Evolutionary conservation across 2,113 vertebrate species (phyloP), one percentile per base, ranked within the genome.

Genomic region (Vimba vimba): DNA sequence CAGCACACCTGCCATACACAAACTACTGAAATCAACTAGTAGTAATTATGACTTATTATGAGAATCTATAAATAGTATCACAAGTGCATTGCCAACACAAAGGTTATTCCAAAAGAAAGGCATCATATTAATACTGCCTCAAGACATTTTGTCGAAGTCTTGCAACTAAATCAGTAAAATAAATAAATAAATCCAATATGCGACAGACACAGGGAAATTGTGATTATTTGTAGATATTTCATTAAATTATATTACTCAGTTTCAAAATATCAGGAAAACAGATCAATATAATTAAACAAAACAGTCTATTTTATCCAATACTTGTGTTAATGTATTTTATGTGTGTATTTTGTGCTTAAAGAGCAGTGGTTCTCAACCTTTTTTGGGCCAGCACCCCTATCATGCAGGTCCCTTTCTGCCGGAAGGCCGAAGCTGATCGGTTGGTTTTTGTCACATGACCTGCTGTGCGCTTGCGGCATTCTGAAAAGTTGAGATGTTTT

Each of bases 1-100:
- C 91, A 94, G 89, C 89, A 84, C 27, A 73, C 57, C 68, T 59
- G 50, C 84, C 27, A 76, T 85, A 73, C 6, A 5, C 23, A 47
- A 75, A 47, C 71, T 75, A 50, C 57, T 27, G 12, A 79, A 25
- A 45, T 43, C 11, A 43, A 25, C 78, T 43, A 43, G 8, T 43
- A 64, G 2, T 27, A 15, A 27, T 64, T n/a, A 43, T 78, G 50
- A 78, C 36, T 12, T 21, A 75, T 27, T 25, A 64, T 33, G 13
- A 47, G 1, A 47, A 47, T 25, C 11, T 25, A 27, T 15, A 15
- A 75, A 74, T 27, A 6, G 2, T 23, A n/a, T 12, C 21, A n/a
- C 4, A 21, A 45, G 21, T 45, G 39, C 7, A 39, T 11, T 73
- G 19, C 21, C 21, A 39, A 43, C 8, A 39, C 36, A 73, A 30